Evolutionary conservation across 2,888 invertebrate genomes (phyloP), one percentile per base, ranked within the genome.

Genomic region (Labia minor): DNA sequence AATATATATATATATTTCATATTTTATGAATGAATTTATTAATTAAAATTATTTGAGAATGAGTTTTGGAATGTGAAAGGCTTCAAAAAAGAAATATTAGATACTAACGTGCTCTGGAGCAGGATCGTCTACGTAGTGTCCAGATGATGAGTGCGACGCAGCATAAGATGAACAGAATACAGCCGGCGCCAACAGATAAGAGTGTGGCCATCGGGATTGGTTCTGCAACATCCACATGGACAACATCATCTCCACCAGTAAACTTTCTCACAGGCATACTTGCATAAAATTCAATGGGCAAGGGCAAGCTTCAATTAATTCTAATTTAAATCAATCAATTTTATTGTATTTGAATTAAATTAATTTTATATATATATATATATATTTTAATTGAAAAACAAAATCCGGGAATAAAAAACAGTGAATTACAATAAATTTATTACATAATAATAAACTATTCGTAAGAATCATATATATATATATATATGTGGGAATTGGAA

Each of bases 21-120:
- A 20, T 20, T 64, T 63, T 33, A 21, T 64, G 14, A 18, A 20
- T 21, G 16, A 11, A 64, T 11, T 14, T n/a, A 63, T 65, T 66
- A 37, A 65, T 68, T 66, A 64, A 66, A 37, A 37, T 19, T 18
- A 67, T 49, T 66, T n/a, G n/a, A n/a, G 26, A 8, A 26, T 6
- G 8, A 26, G 26, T 26, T 3, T 26, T 3, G 26, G 26, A 6
- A 8, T 3, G 26, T 26, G 26, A 26, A 26, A 26, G 26, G 8
- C 26, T 26, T 26, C 26, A 26, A 26, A 26, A 26, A 26, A 26
- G 8, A 26, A 26, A 26, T 26, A 8, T 8, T 3, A 26, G 63
- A 61, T 71, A 81, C 84, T 83, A 77, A 84, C 84, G 80, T 74
- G 83, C 82, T 74, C 84, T 84, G 74, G 84, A 85, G 76, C 83